Conservation (phyloP, 2,113 vertebrate genomes). For the Laticauda laticaudata region DNA sequence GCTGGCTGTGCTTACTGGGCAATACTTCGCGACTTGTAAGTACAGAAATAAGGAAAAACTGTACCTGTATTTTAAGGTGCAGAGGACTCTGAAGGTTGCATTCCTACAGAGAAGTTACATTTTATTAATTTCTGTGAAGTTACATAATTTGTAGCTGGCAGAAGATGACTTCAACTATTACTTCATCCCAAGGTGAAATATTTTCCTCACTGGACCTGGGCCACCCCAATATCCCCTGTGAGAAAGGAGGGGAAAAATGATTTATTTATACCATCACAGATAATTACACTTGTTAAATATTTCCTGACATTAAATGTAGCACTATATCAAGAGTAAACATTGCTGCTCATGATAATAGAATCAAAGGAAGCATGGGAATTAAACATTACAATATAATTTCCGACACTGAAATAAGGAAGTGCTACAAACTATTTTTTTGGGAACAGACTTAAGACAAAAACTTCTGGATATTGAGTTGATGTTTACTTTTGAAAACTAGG, state of each 20-base stretch:
- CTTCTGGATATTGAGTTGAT: not conserved
- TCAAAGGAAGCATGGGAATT: not conserved
- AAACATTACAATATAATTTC: not conserved
- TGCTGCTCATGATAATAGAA: not conserved
- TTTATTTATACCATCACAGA: not conserved
- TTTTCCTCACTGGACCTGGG: constrained; percentile 85
- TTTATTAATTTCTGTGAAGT: constrained; percentile 11
- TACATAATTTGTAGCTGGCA: not conserved
- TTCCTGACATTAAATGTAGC: not conserved
- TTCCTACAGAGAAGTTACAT: not conserved
- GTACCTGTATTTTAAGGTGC: not conserved
- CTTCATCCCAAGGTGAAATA: constrained; percentile 90
- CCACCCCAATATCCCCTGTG: constrained; percentile 93
- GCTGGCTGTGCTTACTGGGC: not conserved
- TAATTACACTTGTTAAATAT: not conserved
- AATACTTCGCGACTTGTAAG: not conserved
- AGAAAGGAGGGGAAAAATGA: constrained; percentile 1
- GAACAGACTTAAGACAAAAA: not conserved
- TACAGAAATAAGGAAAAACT: not conserved
- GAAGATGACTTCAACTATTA: constrained; percentile 40
- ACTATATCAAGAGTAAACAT: not conserved
- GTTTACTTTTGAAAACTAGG: not conserved
- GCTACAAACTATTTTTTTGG: not conserved
- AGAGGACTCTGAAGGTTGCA: not conserved
- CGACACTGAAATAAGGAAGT: not conserved